These are phyloP conservation scores for Brienomyrus longianalis DNA, from an alignment of 2,113 vertebrate genomes.

Conservation along the genomic window DNA sequence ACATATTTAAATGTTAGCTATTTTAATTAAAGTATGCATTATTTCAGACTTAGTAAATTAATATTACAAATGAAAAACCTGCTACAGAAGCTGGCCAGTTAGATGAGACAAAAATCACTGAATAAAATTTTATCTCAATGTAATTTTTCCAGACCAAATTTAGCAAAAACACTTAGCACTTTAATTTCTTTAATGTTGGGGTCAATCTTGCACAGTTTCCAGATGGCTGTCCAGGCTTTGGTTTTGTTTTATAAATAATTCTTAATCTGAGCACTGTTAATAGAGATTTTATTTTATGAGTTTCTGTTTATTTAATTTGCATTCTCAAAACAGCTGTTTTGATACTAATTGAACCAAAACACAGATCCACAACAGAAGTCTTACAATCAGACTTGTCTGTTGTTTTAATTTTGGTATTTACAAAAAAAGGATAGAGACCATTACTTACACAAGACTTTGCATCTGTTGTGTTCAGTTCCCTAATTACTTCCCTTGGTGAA, in stretches of 20 bases:
- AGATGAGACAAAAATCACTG: not conserved
- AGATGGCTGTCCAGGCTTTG: not conserved
- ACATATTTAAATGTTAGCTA: not conserved
- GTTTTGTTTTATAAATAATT: not conserved
- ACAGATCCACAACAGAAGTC: not conserved
- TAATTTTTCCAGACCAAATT: not conserved
- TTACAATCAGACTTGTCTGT: not conserved
- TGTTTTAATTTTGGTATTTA: not conserved
- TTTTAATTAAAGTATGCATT: not conserved
- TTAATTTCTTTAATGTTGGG: not conserved
- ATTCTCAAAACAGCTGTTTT: not conserved
- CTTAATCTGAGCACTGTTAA: not conserved
- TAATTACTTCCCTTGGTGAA: not conserved
- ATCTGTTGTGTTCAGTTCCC: not conserved
- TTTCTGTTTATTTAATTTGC: not conserved
- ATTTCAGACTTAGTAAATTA: not conserved
- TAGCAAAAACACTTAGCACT: not conserved
- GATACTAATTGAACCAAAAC: not conserved
- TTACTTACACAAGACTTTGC: not conserved
- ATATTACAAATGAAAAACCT: not conserved
- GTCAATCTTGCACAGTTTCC: not conserved
- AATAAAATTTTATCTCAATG: not conserved
- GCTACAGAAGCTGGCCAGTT: not conserved
- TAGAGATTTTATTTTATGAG: not conserved
- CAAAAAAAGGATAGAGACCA: not conserved